Evolutionary conservation across 1,140 invertebrate genomes (phyloP).

Genomic region (Euura lappo): DNA sequence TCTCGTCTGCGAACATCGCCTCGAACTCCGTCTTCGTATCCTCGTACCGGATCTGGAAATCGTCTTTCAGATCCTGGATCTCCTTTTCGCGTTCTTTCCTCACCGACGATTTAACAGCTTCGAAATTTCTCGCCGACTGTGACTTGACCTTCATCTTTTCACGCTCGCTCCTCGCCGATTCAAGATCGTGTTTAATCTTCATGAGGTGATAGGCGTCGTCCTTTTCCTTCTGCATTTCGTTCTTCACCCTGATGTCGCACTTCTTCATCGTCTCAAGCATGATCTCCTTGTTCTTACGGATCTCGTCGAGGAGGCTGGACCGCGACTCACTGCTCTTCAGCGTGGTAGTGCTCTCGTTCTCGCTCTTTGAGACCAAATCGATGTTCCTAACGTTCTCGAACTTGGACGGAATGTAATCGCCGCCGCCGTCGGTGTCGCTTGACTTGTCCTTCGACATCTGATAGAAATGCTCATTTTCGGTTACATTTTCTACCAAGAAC

Average conservation of each 20-base stretch:
- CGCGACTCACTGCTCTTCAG: conserved; percentile 35
- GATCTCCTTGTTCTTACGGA: conserved; percentile 41
- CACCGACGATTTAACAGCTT: conserved; percentile 32
- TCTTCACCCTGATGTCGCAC: conserved; percentile 30
- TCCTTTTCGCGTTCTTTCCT: conserved; percentile 36
- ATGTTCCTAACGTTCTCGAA: conserved; percentile 51
- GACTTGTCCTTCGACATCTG: conserved; percentile 44
- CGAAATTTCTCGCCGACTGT: conserved; percentile 26
- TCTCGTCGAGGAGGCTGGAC: conserved; percentile 34
- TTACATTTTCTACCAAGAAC: conserved; percentile 54
- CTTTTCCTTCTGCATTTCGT: conserved; percentile 45
- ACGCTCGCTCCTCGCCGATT: conserved; percentile 19
- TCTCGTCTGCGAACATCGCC: conserved; percentile 59
- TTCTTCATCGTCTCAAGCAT: conserved; percentile 46
- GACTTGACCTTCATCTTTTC: background rate
- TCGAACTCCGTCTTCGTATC: conserved; percentile 55
- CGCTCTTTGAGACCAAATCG: conserved; percentile 49
- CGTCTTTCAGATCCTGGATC: conserved; percentile 38
- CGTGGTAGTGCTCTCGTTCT: conserved; percentile 38
- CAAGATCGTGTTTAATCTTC: conserved; percentile 27
- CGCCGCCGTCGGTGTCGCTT: conserved; percentile 31
- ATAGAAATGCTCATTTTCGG: conserved; percentile 51
- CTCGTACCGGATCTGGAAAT: conserved; percentile 44
- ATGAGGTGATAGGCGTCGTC: conserved; percentile 39
- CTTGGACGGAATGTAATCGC: conserved; percentile 37